Evolutionary conservation across 2,113 vertebrate genomes (phyloP), one percentile per base, ranked within the genome.

Genomic region (Noctilio leporinus): DNA sequence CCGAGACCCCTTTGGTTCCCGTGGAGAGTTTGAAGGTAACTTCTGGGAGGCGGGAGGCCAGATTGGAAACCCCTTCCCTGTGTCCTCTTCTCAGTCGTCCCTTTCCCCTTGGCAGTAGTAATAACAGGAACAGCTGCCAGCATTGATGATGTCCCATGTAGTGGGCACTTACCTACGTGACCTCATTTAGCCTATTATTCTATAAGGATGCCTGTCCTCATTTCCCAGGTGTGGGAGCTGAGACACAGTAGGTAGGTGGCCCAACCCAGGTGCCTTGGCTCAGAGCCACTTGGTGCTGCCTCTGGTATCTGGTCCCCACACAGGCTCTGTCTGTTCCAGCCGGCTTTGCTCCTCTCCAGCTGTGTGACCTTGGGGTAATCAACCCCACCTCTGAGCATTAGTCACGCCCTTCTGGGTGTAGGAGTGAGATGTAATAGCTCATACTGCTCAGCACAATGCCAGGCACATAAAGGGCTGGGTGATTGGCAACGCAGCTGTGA

Each of bases 1-100:
- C 98, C 98, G 99, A 86, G 99, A 99, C 94, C 99, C 99, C 0
- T 99, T 99, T 88, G 99, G 99, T 89, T 99, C 99, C 97, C 98
- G 99, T 78, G 99, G 99, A 94, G 99, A 99, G 96, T 99, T 99
- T 98, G 99, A 99, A 99, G 99, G 99, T 99, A 98, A 91, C 75
- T 22, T 64, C 78, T 47, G 35, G 53, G 40, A 73, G 65, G 45
- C 4, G 19, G 57, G 70, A 5, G 89, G 55, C 49, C 47, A 53
- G 69, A 5, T 43, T 2, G 1, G 40, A 40, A 47, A 59, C 22
- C 33, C 45, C 94, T 72, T 20, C 15, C 49, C 49, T 15, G 0
- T 33, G 4, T 53, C 24, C 51, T 24, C 53, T 22, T 22, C 43
- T 45, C 33, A 16, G 11, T 67, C 38, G 75, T 47, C 38, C 38